These are phyloP conservation scores for Lamprotornis superbus DNA, from an alignment of 2,113 vertebrate genomes.

Conservation along the genomic window DNA sequence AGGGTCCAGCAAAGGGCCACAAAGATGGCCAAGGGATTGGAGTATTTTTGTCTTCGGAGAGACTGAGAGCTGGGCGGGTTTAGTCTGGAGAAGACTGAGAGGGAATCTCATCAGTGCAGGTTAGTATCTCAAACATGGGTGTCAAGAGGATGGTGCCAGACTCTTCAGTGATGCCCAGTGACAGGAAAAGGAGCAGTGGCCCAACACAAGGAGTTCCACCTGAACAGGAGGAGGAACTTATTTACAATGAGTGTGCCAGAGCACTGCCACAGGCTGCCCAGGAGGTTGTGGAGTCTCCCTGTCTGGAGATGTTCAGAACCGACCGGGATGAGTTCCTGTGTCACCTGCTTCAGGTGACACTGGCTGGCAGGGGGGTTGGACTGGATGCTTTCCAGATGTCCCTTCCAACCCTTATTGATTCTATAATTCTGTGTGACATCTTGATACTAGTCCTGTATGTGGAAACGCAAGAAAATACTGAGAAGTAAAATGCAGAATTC, in stretches of 20 bases:
- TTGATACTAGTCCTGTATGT: not conserved
- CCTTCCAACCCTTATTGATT: not conserved
- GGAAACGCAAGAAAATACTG: fast-evolving
- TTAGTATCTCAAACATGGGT: not conserved
- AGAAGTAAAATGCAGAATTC: not conserved
- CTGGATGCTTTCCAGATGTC: not conserved
- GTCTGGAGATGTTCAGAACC: not conserved
- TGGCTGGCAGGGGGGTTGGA: not conserved
- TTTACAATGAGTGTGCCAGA: not conserved
- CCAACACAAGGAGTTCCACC: not conserved
- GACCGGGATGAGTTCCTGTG: not conserved
- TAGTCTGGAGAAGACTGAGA: not conserved
- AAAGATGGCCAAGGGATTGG: not conserved
- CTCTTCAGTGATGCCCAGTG: not conserved
- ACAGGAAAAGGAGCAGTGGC: not conserved
- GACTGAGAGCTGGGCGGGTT: not conserved
- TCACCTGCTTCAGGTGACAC: not conserved
- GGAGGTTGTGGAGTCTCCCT: not conserved
- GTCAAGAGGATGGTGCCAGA: not conserved
- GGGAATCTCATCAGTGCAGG: not conserved
- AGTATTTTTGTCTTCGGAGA: not conserved
- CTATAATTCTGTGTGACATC: not conserved
- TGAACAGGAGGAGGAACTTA: not conserved
- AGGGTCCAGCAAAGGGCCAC: not conserved
- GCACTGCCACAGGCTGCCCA: not conserved